Conservation (phyloP, 2,888 invertebrate species). For the Cryptocephalus primarius region DNA sequence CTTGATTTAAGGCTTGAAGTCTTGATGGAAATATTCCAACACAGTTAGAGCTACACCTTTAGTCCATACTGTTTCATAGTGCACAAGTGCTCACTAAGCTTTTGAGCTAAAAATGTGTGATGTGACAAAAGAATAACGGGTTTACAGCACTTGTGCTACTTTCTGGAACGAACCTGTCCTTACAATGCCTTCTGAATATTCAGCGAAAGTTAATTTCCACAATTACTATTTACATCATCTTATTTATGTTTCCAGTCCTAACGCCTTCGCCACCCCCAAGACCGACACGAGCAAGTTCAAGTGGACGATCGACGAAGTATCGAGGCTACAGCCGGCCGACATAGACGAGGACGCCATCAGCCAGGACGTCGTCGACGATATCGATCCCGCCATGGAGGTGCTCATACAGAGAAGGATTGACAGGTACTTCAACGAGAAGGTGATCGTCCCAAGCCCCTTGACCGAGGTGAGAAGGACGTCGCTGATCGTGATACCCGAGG, state of each 20-base stretch:
- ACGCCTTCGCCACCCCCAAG: constrained; percentile 31
- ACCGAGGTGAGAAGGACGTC: constrained; percentile 13
- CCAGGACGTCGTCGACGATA: constrained; percentile 46
- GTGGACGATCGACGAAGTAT: constrained; percentile 64
- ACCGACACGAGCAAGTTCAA: constrained; percentile 41
- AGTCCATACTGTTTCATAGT: too few species aligned
- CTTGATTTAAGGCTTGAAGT: too few species aligned
- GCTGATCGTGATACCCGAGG: constrained; percentile 4
- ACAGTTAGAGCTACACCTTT: too few species aligned
- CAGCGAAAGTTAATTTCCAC: too few species aligned
- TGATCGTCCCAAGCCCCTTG: constrained; percentile 36
- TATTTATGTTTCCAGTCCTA: constrained; percentile 27
- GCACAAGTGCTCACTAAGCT: too few species aligned
- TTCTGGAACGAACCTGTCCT: too few species aligned
- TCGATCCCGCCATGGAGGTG: constrained; percentile 51
- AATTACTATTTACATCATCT: too few species aligned
- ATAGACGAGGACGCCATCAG: constrained; percentile 54
- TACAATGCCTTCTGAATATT: too few species aligned
- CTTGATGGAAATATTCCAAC: too few species aligned
- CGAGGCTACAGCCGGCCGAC: constrained; percentile 54
- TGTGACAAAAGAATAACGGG: too few species aligned
- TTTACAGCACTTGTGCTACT: too few species aligned
- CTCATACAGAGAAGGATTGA: constrained; percentile 58
- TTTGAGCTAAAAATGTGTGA: too few species aligned
- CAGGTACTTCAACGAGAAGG: constrained; percentile 35